Base-by-base conservation (phyloP, 2,888 invertebrate species). In the Chaetogeoica ovagalla region DNA sequence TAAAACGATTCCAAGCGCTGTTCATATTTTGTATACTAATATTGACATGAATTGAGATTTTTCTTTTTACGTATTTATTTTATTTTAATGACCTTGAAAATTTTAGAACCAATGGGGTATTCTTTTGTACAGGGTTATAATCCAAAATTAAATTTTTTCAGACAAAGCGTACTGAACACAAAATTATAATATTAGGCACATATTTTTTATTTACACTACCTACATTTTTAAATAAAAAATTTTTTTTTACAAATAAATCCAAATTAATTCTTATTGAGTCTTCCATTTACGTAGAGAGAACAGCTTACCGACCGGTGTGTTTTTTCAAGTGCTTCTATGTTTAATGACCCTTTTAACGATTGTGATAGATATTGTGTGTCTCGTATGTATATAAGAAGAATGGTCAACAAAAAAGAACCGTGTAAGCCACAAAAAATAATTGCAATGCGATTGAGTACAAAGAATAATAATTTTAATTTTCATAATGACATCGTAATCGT, bases 301-400 rank as follows among this genome's bases (percentile, higher is more conserved):
- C 48, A 72, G 48, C 13, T 62, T 30, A 19, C 72, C 1, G 15
- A 13, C 60, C 0, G 15, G 55, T 74, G 73, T 63, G 19, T 60
- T 63, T 55, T 55, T 55, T 73, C 13, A 11, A 17, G 43, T 65
- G 55, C n/a, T 39, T 30, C 59, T 17, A 11, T 57, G 21, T 57
- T 57, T 55, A 19, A 43, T 21, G 57, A 7, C 43, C n/a, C 7
- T 19, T 4, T 57, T 43, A 75, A 57, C 59, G 2, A 43, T 48
- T 75, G 75, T 75, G 66, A 75, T 75, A 59, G 75, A 75, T 75
- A 59, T 23, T 43, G 13, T 43, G 13, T 57, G 21, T 59, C 59
- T 66, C 37, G 19, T 59, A 66, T 7, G 23, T 43, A 23, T 43
- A 43, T 75, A 48, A 13, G 11, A 13, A 48, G 15, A 3, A 11